Conservation (phyloP, 2,888 invertebrate genomes). For the Crocallis elinguaria region DNA sequence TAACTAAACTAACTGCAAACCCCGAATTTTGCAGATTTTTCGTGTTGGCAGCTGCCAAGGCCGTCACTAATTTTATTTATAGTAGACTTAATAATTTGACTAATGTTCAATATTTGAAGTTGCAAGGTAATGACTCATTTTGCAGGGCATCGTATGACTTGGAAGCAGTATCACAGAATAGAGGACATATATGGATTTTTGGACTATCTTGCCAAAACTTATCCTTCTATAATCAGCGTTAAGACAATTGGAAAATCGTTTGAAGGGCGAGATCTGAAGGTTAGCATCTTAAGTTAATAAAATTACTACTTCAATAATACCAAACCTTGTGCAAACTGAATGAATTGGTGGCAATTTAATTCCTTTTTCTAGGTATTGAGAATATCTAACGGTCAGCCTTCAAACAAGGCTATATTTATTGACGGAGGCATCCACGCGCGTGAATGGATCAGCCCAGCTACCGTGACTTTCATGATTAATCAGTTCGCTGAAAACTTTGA, state of each 20-base stretch:
- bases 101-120: neutral
- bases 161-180: slow-evolving; percentile 91
- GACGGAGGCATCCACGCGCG: slow-evolving; percentile 95
- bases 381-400: slow-evolving; percentile 88
- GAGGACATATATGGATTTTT: slow-evolving; percentile 91
- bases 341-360: neutral
- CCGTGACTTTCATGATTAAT: slow-evolving; percentile 91
- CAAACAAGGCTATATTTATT: slow-evolving; percentile 89
- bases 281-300: slow-evolving; percentile 49
- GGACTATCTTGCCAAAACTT: slow-evolving; percentile 90
- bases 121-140: slow-evolving; percentile 11
- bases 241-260: slow-evolving; percentile 91
- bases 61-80: slow-evolving; percentile 33
- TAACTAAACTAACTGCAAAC: slow-evolving; percentile 44
- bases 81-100: neutral
- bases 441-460: slow-evolving; percentile 96
- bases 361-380: slow-evolving; percentile 67
- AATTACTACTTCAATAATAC: too few relatives aligned
- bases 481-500: slow-evolving; percentile 91
- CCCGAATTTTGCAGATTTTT: neutral
- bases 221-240: slow-evolving; percentile 89
- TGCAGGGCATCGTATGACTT: slow-evolving; percentile 87
- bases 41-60: slow-evolving; percentile 5
- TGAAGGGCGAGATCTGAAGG: slow-evolving; percentile 90
- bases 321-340: neutral